Evolutionary conservation across 2,797 vertebrate species (phyloP), one percentile per base, ranked within the genome.

Genomic region (Meda fulgida): DNA sequence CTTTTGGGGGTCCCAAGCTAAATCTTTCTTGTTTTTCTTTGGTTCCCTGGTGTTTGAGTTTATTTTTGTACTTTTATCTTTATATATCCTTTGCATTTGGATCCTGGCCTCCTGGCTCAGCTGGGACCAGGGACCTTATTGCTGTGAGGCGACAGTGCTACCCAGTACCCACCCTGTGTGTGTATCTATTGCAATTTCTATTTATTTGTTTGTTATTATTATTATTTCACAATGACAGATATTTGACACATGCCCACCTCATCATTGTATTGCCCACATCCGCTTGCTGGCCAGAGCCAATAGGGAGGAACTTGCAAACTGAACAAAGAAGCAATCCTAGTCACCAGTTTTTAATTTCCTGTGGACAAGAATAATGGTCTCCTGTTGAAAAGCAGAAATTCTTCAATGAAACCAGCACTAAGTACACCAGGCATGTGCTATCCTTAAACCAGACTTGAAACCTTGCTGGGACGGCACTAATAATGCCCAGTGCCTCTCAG

Each of bases 381-480:
- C 72, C 72, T 23, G 18, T 34, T 55, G 18, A 76, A 76, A 34
- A 75, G 29, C 18, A 31, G 18, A 31, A 75, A 8, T 14, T 11
- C 19, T 55, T 76, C 19, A 55, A 53, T n/a, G 3, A 53, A 55
- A 23, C 48, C 29, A 55, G 31, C 31, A n/a, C 51, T 36, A 36
- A 76, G 51, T 31, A 76, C 73, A 58, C 31, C 73, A 58, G 55
- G 73, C 31, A 38, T 55, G 31, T 58, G 31, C 31, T 55, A 76
- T 76, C 73, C 48, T 58, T 76, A 76, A 76, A 38, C 51, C 51
- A 38, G 73, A 58, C 51, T 9, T 8, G 73, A 76, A n/a, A 7
- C 13, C 73, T 51, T 38, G 73, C 73, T 38, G 73, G 31, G 73
- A 76, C 1, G 0, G 1, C 6, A 7, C 31, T 76, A 76, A 76